phyloP scores from a whole-genome alignment of 2,888 invertebrate genomes.

The Brachyptera risi region DNA sequence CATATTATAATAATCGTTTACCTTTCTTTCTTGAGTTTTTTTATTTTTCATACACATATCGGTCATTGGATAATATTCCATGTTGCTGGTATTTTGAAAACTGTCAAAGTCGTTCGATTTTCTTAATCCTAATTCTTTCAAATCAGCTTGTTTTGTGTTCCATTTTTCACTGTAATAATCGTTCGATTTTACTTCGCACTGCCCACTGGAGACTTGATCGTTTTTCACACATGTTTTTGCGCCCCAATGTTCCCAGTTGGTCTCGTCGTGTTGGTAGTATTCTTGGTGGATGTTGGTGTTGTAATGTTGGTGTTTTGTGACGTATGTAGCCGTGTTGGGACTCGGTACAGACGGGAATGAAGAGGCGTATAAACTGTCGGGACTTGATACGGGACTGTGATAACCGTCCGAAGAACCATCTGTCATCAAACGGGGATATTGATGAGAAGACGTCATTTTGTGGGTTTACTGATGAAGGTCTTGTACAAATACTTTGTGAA shows the following conservation, averaged over 20 bases:
- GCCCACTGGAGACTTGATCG: too few relatives aligned
- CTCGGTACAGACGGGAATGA: constrained; percentile 21
- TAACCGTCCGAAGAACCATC: constrained; percentile 26
- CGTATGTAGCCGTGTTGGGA: not conserved
- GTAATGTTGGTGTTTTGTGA: not conserved
- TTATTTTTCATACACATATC: too few relatives aligned
- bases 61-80: too few relatives aligned
- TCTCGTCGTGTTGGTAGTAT: not conserved
- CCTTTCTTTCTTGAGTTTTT: too few relatives aligned
- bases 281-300: not conserved
- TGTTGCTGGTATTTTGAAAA: too few relatives aligned
- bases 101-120: too few relatives aligned
- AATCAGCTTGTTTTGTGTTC: not conserved
- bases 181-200: too few relatives aligned
- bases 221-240: too few relatives aligned
- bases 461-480: too few relatives aligned
- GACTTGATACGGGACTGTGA: constrained; percentile 31
- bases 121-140: too few relatives aligned
- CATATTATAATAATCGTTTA: too few relatives aligned
- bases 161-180: not conserved
- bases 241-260: not conserved
- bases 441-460: not conserved
- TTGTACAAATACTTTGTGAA: too few relatives aligned
- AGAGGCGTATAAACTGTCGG: constrained; percentile 30
- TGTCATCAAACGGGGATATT: not conserved